Evolutionary conservation across 2,888 invertebrate genomes (phyloP), one percentile per base, ranked within the genome.

Genomic region (Drosophila hawaiiensis): DNA sequence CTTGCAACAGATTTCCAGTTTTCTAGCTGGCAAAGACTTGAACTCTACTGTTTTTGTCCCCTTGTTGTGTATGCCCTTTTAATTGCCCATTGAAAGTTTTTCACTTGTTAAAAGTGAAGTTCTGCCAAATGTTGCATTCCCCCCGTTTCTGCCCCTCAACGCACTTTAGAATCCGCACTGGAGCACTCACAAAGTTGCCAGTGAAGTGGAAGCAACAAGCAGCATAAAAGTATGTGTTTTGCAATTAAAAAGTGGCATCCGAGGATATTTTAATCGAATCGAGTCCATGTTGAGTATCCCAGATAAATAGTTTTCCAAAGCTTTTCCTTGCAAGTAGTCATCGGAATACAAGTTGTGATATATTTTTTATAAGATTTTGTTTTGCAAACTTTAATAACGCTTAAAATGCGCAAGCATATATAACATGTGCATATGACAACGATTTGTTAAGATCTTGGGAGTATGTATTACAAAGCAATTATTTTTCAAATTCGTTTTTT

Each of bases 31-130:
- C 68, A 72, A 76, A 68, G 76, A 75, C 62, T 64, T 68, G 76
- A 76, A 68, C 62, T 65, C 60, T 69, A 56, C 54, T 62, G 71
- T 68, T 72, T 73, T 76, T 74, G 72, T 76, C 58, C 77, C 94
- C 95, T 91, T 95, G 94, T 94, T 87, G 73, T 84, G 79, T 85
- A 73, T 88, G 89, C 85, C 85, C 86, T 88, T 87, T 87, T 87
- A 87, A 90, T 87, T 87, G 90, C 81, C 81, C 89, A 88, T 85
- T 90, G 81, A 90, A 87, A 87, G 90, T 87, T 87, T 90, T 83
- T 90, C 90, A 88, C 81, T 87, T 90, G 87, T 90, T 83, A 88
- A 90, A 90, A 74, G 16, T 73, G 90, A 87, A 87, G 89, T 88
- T 87, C 82, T 68, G 77, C 76, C 76, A 65, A 64, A 73, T 55